Conservation (phyloP, 2,113 vertebrate genomes). For the Anas platyrhynchos region DNA sequence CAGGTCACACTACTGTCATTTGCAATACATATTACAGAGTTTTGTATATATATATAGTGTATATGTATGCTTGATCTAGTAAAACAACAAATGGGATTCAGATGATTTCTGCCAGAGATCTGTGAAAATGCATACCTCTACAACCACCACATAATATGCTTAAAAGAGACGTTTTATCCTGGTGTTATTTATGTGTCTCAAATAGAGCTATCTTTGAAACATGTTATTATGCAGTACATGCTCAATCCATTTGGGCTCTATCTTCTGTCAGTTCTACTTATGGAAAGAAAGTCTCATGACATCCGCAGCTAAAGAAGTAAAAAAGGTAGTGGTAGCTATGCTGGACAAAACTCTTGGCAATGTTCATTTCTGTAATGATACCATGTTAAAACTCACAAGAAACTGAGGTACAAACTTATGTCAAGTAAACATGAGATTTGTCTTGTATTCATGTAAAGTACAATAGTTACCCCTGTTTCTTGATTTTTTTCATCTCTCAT, state of each 20-base stretch:
- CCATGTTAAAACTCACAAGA: background rate
- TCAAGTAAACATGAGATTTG: conserved; percentile 40
- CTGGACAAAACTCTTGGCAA: background rate
- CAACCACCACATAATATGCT: background rate
- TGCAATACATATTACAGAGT: background rate
- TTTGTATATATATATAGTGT: background rate
- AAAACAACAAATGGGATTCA: conserved; percentile 20
- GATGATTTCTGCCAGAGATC: background rate
- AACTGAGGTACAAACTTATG: conserved; percentile 35
- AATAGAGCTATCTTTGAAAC: background rate
- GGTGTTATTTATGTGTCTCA: background rate
- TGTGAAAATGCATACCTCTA: background rate
- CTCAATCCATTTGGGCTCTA: background rate
- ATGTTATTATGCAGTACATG: background rate
- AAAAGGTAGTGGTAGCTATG: background rate
- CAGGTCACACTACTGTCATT: background rate
- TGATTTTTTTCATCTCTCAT: background rate
- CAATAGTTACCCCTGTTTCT: background rate
- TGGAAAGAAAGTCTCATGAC: background rate
- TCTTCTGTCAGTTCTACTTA: background rate
- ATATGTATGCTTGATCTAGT: background rate
- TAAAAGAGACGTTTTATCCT: background rate
- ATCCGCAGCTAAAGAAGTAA: background rate
- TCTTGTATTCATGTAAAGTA: background rate
- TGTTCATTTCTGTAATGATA: background rate